Base-by-base conservation (phyloP, 2,113 vertebrate genomes). In the Cololabis saira region DNA sequence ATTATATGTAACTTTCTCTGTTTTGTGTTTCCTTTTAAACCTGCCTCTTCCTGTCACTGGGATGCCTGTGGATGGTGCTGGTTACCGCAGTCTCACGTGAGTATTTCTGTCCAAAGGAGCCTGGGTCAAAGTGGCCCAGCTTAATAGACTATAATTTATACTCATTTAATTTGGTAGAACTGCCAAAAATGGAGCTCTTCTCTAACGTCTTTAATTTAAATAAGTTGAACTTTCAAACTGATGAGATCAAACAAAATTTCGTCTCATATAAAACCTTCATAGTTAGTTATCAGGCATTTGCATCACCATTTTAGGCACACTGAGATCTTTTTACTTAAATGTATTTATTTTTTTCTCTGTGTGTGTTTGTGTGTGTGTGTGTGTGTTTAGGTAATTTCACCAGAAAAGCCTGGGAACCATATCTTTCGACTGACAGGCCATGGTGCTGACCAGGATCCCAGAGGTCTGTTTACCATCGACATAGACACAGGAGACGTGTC, bases 381-480 rank as follows among this genome's bases (percentile, higher is more conserved):
- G 15, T 67, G 40, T 63, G 7, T 53, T 14, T 89, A 98, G 97
- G 94, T 99, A 55, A 93, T 98, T 65, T 94, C 94, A 16, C 87
- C 87, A 1, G 95, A 95, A 69, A 91, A 87, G 76, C 80, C 90
- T 0, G 91, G 93, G 30, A 94, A 93, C 81, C 94, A 94, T 47
- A 95, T 94, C 78, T 98, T 99, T 74, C 92, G 92, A 15, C 93
- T 99, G 87, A 94, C 90, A n/a, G 97, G 97, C 1, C 96, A 90
- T 16, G 97, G 97, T 37, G 95, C 96, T 5, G 97, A 99, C 90
- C 95, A 94, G 86, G 94, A 98, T 44, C 97, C 97, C 5, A 97
- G 91, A 85, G 97, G 95, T 67, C 88, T 94, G 72, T 98, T 99
- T 90, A 92, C 86, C 81, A 98, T 99, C 85, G 95, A 95, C 80